Conservation (phyloP, 1,140 invertebrate species). For the Calycopis cecrops region DNA sequence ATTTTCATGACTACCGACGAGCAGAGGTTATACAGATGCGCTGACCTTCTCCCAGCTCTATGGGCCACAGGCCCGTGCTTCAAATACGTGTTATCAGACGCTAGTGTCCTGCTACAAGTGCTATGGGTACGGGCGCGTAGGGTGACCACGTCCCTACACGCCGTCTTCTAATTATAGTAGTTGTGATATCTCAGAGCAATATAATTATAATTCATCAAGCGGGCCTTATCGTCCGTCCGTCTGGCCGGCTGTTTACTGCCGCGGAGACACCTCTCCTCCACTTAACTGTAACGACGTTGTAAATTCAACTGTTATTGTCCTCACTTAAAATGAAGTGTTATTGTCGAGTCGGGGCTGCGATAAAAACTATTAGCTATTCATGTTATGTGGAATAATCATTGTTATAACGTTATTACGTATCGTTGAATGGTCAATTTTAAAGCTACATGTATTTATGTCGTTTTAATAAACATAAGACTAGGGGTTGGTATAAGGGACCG, state of each 20-base stretch:
- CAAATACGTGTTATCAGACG: no score
- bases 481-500: no score
- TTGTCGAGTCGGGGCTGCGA: constrained; percentile 27
- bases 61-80: no score
- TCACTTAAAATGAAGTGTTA: constrained; percentile 57
- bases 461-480: no score
- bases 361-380: constrained; percentile 23
- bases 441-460: no score
- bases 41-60: no score
- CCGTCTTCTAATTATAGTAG: constrained; percentile 13
- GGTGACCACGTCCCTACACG: background rate
- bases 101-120: background rate
- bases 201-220: constrained; percentile 20
- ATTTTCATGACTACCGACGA: no score
- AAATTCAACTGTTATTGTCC: constrained; percentile 57
- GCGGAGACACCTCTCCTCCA: constrained; percentile 44
- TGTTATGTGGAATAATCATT: constrained; percentile 22
- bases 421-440: no score
- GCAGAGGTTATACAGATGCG: no score
- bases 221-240: background rate
- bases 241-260: constrained; percentile 25
- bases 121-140: background rate
- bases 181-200: constrained; percentile 16
- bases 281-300: constrained; percentile 48
- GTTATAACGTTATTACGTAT: no score